These are phyloP conservation scores for Mimas tiliae DNA, from an alignment of 2,888 invertebrate species.

Conservation along the genomic window DNA sequence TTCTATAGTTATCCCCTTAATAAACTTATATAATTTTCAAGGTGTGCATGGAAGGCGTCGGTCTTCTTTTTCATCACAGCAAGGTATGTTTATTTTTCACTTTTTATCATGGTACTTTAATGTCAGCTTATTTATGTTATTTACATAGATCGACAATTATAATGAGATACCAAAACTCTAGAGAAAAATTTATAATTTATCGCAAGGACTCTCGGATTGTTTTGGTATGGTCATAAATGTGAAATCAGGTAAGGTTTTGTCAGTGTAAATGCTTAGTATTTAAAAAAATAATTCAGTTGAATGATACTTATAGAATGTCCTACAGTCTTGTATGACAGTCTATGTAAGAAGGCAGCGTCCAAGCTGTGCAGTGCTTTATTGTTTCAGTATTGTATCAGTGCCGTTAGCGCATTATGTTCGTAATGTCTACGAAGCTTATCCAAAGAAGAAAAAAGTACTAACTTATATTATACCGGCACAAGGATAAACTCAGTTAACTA, in stretches of 20 bases:
- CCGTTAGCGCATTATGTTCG: constrained; percentile 63
- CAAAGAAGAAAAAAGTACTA: constrained; percentile 50
- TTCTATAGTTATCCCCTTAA: neutral
- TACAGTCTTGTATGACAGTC: constrained; percentile 53
- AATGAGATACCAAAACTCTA: constrained; percentile 68
- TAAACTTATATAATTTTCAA: constrained; percentile 45
- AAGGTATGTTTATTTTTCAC: constrained; percentile 90
- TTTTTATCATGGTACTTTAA: constrained; percentile 45
- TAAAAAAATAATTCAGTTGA: constrained; percentile 60
- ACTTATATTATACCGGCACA: constrained; percentile 38
- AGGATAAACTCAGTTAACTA: constrained; percentile 24
- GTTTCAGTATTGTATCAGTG: constrained; percentile 74
- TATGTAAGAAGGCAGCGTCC: constrained; percentile 52
- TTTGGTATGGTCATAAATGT: constrained; percentile 60
- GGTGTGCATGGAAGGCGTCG: constrained; percentile 99
- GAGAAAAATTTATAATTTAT: constrained; percentile 29
- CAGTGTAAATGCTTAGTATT: constrained; percentile 72
- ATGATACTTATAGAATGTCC: constrained; percentile 54
- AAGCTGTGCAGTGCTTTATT: constrained; percentile 67
- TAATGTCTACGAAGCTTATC: constrained; percentile 64
- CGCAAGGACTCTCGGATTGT: constrained; percentile 39
- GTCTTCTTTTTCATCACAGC: constrained; percentile 99
- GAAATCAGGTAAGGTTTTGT: constrained; percentile 73
- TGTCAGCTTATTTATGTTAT: constrained; percentile 76
- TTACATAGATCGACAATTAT: constrained; percentile 41